phyloP scores from a whole-genome alignment of 2,113 vertebrate genomes.

The Sylvilagus bachmani region DNA sequence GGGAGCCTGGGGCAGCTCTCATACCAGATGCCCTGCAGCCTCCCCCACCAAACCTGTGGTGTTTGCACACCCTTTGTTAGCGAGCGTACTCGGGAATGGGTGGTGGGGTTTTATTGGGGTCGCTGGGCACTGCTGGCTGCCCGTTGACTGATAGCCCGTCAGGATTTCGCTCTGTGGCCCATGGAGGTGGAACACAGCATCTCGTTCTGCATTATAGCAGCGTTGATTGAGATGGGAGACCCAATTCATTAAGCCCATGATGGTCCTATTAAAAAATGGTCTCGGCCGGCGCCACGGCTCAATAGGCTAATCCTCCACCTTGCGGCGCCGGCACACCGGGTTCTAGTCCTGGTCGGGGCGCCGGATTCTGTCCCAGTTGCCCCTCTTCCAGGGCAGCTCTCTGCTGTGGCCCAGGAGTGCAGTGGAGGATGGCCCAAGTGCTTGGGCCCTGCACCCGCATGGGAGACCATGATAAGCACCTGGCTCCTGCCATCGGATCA shows the following conservation, averaged over 20 bases:
- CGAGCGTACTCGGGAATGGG: neutral
- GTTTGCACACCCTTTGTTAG: neutral
- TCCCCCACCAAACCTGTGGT: neutral
- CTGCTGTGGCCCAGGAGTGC: too few relatives aligned
- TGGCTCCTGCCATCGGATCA: too few relatives aligned
- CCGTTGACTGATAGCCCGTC: neutral
- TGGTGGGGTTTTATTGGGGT: neutral
- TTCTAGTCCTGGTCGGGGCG: too few relatives aligned
- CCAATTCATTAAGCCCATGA: neutral
- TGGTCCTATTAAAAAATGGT: neutral
- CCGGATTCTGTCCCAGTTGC: too few relatives aligned
- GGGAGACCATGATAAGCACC: too few relatives aligned
- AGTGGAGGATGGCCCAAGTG: too few relatives aligned
- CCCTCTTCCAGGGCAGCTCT: too few relatives aligned
- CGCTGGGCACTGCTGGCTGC: neutral
- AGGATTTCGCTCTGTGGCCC: neutral
- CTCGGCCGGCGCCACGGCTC: too few relatives aligned
- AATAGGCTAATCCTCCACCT: too few relatives aligned
- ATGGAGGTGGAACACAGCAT: too few relatives aligned
- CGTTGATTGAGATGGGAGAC: neutral
- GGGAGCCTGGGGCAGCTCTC: constrained; percentile 64
- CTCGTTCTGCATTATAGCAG: neutral
- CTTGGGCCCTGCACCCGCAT: too few relatives aligned
- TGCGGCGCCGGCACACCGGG: too few relatives aligned
- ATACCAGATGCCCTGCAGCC: neutral